phyloP scores from a whole-genome alignment of 2,888 invertebrate species.

The Rotaria magnacalcarata region DNA sequence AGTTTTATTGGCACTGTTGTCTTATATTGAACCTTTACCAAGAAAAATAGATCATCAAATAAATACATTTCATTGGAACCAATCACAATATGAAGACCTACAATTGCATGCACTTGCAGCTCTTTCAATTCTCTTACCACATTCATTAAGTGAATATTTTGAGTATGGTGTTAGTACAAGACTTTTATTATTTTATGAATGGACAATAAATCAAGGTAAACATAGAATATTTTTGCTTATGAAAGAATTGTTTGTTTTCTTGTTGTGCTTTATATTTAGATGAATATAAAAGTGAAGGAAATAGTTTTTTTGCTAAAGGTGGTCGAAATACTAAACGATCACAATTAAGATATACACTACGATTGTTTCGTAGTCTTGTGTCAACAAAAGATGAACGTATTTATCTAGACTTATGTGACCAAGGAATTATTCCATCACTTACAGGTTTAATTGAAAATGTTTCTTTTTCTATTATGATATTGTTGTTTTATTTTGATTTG shows the following conservation, averaged over 20 bases:
- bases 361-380: slow-evolving; percentile 56
- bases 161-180: slow-evolving; percentile 57
- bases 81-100: slow-evolving; percentile 59
- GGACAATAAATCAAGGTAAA: slow-evolving; percentile 53
- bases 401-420: slow-evolving; percentile 56
- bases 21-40: slow-evolving; percentile 51
- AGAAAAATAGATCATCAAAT: background rate
- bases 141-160: slow-evolving; percentile 58
- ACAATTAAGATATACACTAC: slow-evolving; percentile 57
- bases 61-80: slow-evolving; percentile 55
- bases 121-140: slow-evolving; percentile 55
- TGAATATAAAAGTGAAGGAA: slow-evolving; percentile 57
- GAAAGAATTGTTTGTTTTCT: background rate
- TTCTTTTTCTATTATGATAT: background rate
- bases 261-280: slow-evolving; percentile 48
- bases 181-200: slow-evolving; percentile 56
- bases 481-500: background rate
- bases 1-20: slow-evolving; percentile 56
- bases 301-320: slow-evolving; percentile 58
- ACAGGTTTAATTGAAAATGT: slow-evolving; percentile 51
- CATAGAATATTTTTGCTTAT: background rate
- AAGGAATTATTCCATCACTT: slow-evolving; percentile 55
- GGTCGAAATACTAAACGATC: slow-evolving; percentile 58
- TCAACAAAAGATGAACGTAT: slow-evolving; percentile 55
- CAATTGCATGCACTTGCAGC: slow-evolving; percentile 58